These are phyloP conservation scores for Marcusenius ussheri DNA, from an alignment of 2,113 vertebrate species.

Conservation along the genomic window DNA sequence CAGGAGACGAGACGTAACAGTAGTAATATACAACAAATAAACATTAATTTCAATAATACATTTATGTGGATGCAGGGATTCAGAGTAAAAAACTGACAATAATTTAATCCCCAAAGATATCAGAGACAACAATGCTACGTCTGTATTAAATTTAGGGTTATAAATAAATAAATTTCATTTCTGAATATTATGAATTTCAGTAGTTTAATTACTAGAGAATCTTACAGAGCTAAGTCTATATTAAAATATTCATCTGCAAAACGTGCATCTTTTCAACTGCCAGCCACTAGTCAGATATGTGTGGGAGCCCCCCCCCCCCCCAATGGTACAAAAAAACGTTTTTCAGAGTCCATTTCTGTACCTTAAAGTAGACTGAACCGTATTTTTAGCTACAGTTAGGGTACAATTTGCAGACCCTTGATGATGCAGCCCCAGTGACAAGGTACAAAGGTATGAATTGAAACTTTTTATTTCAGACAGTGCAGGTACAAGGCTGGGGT, in stretches of 20 bases:
- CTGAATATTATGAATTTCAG: background rate
- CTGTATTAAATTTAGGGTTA: background rate
- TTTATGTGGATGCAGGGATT: background rate
- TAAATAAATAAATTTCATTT: background rate
- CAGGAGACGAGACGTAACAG: background rate
- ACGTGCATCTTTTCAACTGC: background rate
- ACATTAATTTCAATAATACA: background rate
- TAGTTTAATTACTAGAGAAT: background rate
- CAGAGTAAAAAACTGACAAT: background rate
- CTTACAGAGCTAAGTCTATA: background rate
- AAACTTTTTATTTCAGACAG: too few species aligned
- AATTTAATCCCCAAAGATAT: background rate
- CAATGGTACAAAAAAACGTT: too few species aligned
- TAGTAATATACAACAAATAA: background rate
- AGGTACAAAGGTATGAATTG: too few species aligned
- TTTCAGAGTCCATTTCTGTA: too few species aligned
- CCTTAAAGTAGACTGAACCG: too few species aligned
- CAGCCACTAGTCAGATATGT: background rate
- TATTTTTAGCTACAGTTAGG: too few species aligned
- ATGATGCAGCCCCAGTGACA: too few species aligned
- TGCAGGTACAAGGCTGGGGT: too few species aligned
- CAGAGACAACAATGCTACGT: background rate
- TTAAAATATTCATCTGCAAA: background rate
- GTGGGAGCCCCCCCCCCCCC: background rate
- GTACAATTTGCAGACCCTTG: too few species aligned